These are phyloP conservation scores for Garra rufa DNA, from an alignment of 2,113 vertebrate genomes.

Conservation along the genomic window DNA sequence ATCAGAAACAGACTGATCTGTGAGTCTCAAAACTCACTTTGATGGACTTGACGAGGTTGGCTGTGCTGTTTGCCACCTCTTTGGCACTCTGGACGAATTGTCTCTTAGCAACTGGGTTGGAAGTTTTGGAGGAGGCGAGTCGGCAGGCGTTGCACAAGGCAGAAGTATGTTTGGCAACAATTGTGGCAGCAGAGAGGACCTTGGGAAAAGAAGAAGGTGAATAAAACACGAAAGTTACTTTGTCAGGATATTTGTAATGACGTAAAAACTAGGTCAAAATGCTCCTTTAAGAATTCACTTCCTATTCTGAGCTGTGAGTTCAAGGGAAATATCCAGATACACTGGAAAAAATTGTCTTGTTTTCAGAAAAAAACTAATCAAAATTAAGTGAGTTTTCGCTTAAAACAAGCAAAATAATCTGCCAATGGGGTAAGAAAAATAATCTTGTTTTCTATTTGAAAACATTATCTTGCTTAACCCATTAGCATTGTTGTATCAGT, in stretches of 20 bases:
- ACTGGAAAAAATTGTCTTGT: too few species aligned
- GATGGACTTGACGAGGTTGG: slow-evolving; percentile 98
- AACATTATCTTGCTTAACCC: too few species aligned
- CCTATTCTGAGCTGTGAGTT: neutral
- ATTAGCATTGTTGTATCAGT: too few species aligned
- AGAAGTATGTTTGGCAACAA: slow-evolving; percentile 97
- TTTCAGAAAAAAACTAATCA: too few species aligned
- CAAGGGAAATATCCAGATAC: neutral
- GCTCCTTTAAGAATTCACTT: neutral
- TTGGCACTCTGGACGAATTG: slow-evolving; percentile 98
- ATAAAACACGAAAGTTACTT: neutral
- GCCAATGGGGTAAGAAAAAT: too few species aligned
- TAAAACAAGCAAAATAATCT: too few species aligned
- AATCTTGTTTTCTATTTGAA: too few species aligned
- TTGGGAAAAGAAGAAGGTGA: slow-evolving; percentile 60
- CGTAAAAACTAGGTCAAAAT: neutral
- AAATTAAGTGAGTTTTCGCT: too few species aligned
- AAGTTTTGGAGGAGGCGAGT: slow-evolving; percentile 89
- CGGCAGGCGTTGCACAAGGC: slow-evolving; percentile 96
- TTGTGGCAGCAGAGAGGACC: slow-evolving; percentile 97
- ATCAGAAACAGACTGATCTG: neutral
- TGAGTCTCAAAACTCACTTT: slow-evolving; percentile 77
- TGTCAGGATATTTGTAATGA: neutral
- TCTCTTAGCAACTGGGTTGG: slow-evolving; percentile 95
- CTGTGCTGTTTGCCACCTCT: slow-evolving; percentile 97